Evolutionary conservation across 2,113 vertebrate genomes (phyloP), one percentile per base, ranked within the genome.

Genomic region (Hippoglossus stenolepis): DNA sequence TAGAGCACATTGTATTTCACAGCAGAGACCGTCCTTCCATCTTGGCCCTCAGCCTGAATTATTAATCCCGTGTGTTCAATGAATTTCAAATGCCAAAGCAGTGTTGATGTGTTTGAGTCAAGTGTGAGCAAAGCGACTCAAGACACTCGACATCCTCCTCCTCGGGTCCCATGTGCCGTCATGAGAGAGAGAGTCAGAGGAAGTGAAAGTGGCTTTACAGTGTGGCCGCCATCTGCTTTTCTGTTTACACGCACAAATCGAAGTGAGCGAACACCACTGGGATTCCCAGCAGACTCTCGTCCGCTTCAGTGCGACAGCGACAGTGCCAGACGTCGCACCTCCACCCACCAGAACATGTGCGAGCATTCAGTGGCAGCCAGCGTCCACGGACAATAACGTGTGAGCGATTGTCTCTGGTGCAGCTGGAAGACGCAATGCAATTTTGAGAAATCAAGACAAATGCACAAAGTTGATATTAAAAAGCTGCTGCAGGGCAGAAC

Each of bases 181-280:
- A 12, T 3, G 11, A 35, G 13, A 9, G 35, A 17, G 35, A 17
- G 49, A 71, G 60, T 40, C 23, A 21, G 28, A 21, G 40, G 43
- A 60, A 13, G 63, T 70, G 21, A 49, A 82, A 80, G 20, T 65
- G 15, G 66, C 77, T 74, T 70, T 61, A 54, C 43, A 73, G 43
- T 21, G 14, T 12, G 59, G 56, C 88, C 84, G 80, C 85, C 87
- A 86, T 86, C 86, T 88, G 82, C 75, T 79, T 81, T 59, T 74
- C 79, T 80, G 67, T 85, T 83, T 71, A 73, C 71, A 49, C 18
- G 5, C 38, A 18, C 5, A 61, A 86, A 59, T 61, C 63, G 68
- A 78, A 79, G 68, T 51, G 66, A 77, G 47, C 75, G 53, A 10
- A 51, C n/a, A 65, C 73, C 20, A 1, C 77, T 67, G 72, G 70